Conservation (phyloP, 2,888 invertebrate genomes). For the Macaria liturata region DNA sequence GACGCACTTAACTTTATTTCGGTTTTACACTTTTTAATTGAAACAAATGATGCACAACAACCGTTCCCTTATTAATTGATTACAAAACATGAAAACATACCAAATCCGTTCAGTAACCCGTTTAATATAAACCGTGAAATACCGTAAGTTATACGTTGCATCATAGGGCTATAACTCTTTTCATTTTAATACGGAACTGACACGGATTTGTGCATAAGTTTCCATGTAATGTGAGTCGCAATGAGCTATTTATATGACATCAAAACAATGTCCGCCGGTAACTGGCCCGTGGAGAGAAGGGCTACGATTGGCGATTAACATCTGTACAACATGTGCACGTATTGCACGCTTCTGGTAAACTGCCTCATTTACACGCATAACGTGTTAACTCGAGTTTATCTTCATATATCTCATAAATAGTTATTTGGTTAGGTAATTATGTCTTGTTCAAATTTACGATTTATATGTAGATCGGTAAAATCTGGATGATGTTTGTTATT, state of each 20-base stretch:
- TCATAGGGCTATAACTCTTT: constrained; percentile 41
- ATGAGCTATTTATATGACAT: constrained; percentile 69
- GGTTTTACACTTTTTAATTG: constrained; percentile 70
- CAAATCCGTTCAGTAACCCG: constrained; percentile 32
- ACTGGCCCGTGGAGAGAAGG: constrained; percentile 50
- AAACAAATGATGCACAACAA: constrained; percentile 50
- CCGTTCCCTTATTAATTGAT: constrained; percentile 53
- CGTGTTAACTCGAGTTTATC: constrained; percentile 24
- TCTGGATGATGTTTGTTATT: too few species aligned
- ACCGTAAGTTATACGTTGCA: constrained; percentile 29
- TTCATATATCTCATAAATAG: too few species aligned
- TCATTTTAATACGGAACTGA: constrained; percentile 60
- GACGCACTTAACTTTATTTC: constrained; percentile 60
- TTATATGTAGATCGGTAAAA: too few species aligned
- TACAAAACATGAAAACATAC: constrained; percentile 47
- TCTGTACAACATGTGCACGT: constrained; percentile 62
- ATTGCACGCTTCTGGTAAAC: constrained; percentile 60
- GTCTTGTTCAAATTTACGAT: too few species aligned
- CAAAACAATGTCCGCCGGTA: constrained; percentile 55
- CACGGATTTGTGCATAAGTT: constrained; percentile 55
- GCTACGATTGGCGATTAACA: constrained; percentile 68
- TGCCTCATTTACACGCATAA: constrained; percentile 36
- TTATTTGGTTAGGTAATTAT: too few species aligned
- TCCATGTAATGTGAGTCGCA: constrained; percentile 52
- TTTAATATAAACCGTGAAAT: constrained; percentile 39